Conservation (phyloP, 2,888 invertebrate genomes). For the Rapana venosa region DNA sequence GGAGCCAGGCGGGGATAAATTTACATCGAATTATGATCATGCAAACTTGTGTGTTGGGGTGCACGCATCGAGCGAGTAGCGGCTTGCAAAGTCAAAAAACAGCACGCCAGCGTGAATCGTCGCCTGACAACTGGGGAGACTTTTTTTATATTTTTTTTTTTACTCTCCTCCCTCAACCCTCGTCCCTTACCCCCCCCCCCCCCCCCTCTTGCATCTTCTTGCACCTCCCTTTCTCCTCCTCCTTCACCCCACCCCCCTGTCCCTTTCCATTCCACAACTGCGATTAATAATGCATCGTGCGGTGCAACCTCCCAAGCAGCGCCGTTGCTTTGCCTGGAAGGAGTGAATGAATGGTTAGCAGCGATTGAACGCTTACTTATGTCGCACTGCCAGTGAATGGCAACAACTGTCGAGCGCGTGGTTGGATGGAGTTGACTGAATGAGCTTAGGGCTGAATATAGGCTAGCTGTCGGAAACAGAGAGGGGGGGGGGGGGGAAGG, state of each 20-base stretch:
- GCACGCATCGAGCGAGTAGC: conserved; percentile 7
- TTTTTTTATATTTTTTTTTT: too few relatives aligned
- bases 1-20: conserved; percentile 35
- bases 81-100: conserved; percentile 25
- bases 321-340: not conserved
- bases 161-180: conserved; percentile 3
- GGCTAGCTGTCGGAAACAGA: too few relatives aligned
- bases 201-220: not conserved
- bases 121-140: conserved; percentile 9
- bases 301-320: not conserved
- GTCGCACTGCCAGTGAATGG: conserved; percentile 28
- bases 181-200: not conserved
- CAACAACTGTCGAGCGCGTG: not conserved
- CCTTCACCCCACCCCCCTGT: not conserved
- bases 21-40: conserved; percentile 43
- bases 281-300: conserved; percentile 27
- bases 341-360: conserved; percentile 20
- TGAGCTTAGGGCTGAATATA: not conserved
- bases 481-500: too few relatives aligned
- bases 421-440: not conserved
- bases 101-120: conserved; percentile 19
- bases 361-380: conserved; percentile 31
- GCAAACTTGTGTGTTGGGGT: conserved; percentile 28
- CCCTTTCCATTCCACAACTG: not conserved
- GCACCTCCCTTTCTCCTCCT: not conserved